phyloP scores from a whole-genome alignment of 2,797 vertebrate genomes.

The Sciurus carolinensis region DNA sequence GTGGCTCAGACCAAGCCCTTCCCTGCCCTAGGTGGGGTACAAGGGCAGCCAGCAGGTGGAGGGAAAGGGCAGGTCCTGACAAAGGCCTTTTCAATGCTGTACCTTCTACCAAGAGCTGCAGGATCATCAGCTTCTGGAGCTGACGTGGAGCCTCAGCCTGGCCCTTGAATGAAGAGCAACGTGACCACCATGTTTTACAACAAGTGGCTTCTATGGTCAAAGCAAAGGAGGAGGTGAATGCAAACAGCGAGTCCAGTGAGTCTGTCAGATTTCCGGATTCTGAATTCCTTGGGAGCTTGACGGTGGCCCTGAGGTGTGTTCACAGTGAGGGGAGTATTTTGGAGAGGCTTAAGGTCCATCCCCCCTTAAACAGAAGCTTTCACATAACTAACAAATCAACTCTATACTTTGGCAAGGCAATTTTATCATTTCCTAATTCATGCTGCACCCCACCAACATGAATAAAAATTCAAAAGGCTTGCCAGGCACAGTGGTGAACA shows the following conservation, averaged over 20 bases:
- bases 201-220: background rate
- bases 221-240: background rate
- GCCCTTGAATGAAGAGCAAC: background rate
- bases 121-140: background rate
- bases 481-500: background rate
- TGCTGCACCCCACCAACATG: background rate
- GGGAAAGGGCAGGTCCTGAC: background rate
- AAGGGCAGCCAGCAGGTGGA: too few relatives aligned
- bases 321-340: background rate
- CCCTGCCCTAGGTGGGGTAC: background rate
- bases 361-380: background rate
- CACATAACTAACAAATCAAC: background rate
- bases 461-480: conserved; percentile 36
- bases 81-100: background rate
- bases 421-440: background rate
- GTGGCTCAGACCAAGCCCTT: background rate
- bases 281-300: background rate
- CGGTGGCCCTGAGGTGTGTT: background rate
- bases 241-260: background rate
- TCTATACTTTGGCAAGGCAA: background rate
- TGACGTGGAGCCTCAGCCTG: background rate
- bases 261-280: background rate
- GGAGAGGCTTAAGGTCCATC: background rate
- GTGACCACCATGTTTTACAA: background rate
- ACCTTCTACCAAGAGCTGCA: background rate